Conservation (phyloP, 2,113 vertebrate genomes). For the Oryzias curvinotus region DNA sequence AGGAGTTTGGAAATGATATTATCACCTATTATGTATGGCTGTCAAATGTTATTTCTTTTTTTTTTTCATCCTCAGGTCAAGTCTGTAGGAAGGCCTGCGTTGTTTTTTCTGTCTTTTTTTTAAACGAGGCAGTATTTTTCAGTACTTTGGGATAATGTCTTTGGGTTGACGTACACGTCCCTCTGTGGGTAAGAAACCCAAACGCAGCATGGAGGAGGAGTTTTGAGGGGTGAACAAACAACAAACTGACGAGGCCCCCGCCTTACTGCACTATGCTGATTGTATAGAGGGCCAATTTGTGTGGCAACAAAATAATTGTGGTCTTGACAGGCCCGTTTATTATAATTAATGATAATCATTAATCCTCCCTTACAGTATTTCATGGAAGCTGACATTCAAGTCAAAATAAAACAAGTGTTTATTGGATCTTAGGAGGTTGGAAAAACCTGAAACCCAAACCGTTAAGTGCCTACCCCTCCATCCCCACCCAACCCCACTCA, state of each 20-base stretch:
- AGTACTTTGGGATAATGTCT: too few species aligned
- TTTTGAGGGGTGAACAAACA: slow-evolving; percentile 32
- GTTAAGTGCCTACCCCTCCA: neutral
- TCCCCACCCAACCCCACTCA: too few species aligned
- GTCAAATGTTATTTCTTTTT: too few species aligned
- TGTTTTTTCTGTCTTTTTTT: too few species aligned
- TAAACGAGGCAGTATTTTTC: too few species aligned
- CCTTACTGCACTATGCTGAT: slow-evolving; percentile 45
- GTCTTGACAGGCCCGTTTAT: slow-evolving; percentile 79
- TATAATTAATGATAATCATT: slow-evolving; percentile 86
- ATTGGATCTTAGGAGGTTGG: slow-evolving; percentile 40
- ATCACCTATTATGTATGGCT: too few species aligned
- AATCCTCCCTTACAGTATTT: slow-evolving; percentile 67
- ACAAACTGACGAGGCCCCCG: slow-evolving; percentile 77
- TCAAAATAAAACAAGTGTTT: slow-evolving; percentile 66
- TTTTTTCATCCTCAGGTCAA: too few species aligned
- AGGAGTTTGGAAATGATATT: too few species aligned
- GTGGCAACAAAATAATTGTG: slow-evolving; percentile 81
- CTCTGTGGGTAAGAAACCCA: too few species aligned
- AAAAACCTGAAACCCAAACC: slow-evolving; percentile 41
- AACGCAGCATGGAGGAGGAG: slow-evolving; percentile 1
- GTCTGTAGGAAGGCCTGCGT: too few species aligned
- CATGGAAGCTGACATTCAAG: slow-evolving; percentile 63
- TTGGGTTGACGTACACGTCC: too few species aligned
- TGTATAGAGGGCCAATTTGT: slow-evolving; percentile 76